Percentiles rank a stretch among this genome's conserved stretches.
Evolutionary conservation across 1,140 invertebrate genomes (phyloP).

Genomic region (Coptotermes formosanus): DNA sequence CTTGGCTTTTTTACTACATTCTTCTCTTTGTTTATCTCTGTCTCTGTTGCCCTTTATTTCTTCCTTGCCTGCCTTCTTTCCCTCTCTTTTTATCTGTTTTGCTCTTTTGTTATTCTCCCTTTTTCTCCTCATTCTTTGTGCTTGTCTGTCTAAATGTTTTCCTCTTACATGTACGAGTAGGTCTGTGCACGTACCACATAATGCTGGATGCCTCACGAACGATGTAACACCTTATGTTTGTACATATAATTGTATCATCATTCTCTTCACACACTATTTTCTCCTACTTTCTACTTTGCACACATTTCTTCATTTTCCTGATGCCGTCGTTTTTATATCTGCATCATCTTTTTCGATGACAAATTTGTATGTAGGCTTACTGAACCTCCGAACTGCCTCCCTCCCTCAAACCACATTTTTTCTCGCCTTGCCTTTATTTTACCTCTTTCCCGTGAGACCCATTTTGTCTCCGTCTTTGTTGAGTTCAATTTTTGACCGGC

Average conservation of each 20-base stretch:
- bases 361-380: neutral
- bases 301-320: conserved; percentile 13
- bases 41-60: no score
- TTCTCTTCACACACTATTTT: neutral
- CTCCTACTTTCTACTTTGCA: neutral
- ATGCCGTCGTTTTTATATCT: conserved; percentile 2
- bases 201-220: neutral
- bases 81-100: no score
- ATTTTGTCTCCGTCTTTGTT: conserved; percentile 28
- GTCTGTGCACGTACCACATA: no score
- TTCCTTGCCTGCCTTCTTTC: no score
- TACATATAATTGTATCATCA: neutral
- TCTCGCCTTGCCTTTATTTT: neutral
- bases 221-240: neutral
- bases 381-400: neutral
- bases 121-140: no score
- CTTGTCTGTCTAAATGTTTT: no score
- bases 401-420: neutral
- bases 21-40: no score
- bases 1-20: no score
- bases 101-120: no score
- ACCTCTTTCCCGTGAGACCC: conserved; percentile 23
- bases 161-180: no score
- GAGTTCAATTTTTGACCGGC: conserved; percentile 30
- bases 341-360: neutral